A percentile compares a stretch with the other conserved stretches of the same genome.
These are phyloP conservation scores for Aldabrachelys gigantea DNA, from an alignment of 2,113 vertebrate genomes.

Conservation along the genomic window DNA sequence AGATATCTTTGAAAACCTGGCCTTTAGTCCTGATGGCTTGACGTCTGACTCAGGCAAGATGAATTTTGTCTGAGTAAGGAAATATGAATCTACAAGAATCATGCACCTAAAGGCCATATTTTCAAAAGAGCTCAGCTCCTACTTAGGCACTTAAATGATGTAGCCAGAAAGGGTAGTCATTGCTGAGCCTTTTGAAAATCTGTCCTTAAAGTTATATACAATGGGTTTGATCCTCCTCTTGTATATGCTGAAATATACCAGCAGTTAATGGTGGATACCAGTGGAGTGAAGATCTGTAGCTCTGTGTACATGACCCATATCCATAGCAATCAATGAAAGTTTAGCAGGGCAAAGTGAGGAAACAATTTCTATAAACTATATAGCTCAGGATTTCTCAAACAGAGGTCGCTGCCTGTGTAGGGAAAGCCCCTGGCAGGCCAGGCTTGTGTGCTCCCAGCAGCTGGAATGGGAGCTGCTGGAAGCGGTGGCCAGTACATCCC, in stretches of 20 bases:
- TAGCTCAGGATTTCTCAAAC: neutral
- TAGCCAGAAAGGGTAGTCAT: neutral
- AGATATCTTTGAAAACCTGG: neutral
- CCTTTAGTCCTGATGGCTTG: neutral
- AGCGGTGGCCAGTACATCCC: too few relatives aligned
- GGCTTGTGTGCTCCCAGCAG: too few relatives aligned
- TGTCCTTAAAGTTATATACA: neutral
- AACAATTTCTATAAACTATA: constrained; percentile 14
- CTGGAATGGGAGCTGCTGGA: too few relatives aligned
- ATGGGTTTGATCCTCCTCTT: neutral
- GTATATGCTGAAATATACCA: neutral
- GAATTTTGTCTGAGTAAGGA: neutral
- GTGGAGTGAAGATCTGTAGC: constrained; percentile 21
- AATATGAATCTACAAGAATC: neutral
- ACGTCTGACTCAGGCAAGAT: neutral
- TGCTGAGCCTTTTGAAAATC: neutral
- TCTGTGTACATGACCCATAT: neutral
- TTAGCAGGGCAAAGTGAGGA: constrained; percentile 24
- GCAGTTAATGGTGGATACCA: constrained; percentile 1
- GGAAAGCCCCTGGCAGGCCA: too few relatives aligned
- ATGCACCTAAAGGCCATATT: neutral
- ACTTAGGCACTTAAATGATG: neutral
- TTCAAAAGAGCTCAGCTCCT: neutral
- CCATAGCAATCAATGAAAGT: constrained; percentile 47
- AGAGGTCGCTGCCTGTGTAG: too few relatives aligned